phyloP scores from a whole-genome alignment of 2,888 invertebrate species.

The Drosophila tripunctata region DNA sequence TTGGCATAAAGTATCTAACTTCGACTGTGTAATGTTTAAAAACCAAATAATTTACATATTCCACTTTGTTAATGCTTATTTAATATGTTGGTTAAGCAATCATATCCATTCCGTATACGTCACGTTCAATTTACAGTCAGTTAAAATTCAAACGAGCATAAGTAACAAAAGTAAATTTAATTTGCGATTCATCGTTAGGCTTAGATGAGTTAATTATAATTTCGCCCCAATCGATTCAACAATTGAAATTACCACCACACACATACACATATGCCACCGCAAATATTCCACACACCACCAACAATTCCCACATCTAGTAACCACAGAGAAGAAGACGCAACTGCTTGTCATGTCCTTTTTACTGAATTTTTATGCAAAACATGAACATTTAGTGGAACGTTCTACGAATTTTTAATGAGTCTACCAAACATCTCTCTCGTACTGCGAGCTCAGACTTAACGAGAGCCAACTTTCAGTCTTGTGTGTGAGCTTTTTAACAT shows the following conservation, averaged over 20 bases:
- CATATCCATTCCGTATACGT: no score
- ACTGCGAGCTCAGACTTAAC: slow-evolving; percentile 2
- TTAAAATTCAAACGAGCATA: slow-evolving; percentile 27
- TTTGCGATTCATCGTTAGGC: slow-evolving; percentile 30
- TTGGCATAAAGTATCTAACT: no score
- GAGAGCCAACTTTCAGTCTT: slow-evolving; percentile 21
- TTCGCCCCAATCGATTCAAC: slow-evolving; percentile 18
- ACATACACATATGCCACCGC: slow-evolving; percentile 10
- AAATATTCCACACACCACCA: background rate
- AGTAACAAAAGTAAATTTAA: slow-evolving; percentile 39
- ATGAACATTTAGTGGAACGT: slow-evolving; percentile 82
- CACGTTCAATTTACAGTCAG: slow-evolving; percentile 11
- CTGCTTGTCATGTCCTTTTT: slow-evolving; percentile 46
- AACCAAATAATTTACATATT: no score
- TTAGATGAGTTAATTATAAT: slow-evolving; percentile 57
- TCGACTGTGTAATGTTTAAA: no score
- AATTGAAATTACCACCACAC: slow-evolving; percentile 47
- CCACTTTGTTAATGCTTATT: no score
- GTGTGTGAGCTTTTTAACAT: slow-evolving; percentile 62
- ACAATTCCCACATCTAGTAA: slow-evolving; percentile 3
- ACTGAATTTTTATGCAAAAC: slow-evolving; percentile 81
- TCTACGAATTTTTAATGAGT: slow-evolving; percentile 82
- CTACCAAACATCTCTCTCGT: slow-evolving; percentile 34
- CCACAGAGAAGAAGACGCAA: slow-evolving; percentile 24
- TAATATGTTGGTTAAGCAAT: no score